Percentiles rank a stretch among this genome's conserved stretches.
These are phyloP conservation scores for Adelges cooleyi DNA, from an alignment of 1,140 invertebrate species.

Conservation along the genomic window DNA sequence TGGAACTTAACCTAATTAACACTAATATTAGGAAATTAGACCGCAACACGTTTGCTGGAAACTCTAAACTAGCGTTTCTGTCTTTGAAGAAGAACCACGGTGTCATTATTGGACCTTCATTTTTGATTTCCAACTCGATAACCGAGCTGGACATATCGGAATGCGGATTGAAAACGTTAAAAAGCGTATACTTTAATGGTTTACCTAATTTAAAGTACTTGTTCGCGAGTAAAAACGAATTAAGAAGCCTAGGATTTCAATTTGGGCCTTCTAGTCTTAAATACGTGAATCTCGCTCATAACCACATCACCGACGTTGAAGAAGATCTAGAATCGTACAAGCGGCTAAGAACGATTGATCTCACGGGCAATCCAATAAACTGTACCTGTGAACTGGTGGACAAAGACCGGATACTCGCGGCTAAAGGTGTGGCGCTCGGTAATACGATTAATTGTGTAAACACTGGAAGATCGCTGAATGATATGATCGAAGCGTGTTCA, in stretches of 20 bases:
- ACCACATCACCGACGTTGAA: background rate
- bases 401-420: background rate
- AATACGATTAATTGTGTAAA: background rate
- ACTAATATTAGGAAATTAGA: background rate
- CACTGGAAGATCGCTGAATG: background rate
- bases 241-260: background rate
- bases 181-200: background rate
- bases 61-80: slow-evolving; percentile 1
- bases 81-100: background rate
- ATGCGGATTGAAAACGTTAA: background rate
- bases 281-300: background rate
- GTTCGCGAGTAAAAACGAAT: background rate
- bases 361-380: background rate
- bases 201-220: background rate
- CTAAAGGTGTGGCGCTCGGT: background rate
- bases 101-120: background rate
- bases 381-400: slow-evolving; percentile 8
- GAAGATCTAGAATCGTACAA: background rate
- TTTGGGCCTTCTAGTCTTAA: slow-evolving; percentile 1
- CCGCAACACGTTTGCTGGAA: background rate
- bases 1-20: background rate
- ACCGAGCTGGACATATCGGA: slow-evolving; percentile 3
- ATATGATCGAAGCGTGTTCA: background rate
- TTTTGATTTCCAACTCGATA: background rate
- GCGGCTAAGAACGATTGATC: background rate